These are phyloP conservation scores for Daubentonia madagascariensis DNA, from an alignment of 2,113 vertebrate species.

Conservation along the genomic window DNA sequence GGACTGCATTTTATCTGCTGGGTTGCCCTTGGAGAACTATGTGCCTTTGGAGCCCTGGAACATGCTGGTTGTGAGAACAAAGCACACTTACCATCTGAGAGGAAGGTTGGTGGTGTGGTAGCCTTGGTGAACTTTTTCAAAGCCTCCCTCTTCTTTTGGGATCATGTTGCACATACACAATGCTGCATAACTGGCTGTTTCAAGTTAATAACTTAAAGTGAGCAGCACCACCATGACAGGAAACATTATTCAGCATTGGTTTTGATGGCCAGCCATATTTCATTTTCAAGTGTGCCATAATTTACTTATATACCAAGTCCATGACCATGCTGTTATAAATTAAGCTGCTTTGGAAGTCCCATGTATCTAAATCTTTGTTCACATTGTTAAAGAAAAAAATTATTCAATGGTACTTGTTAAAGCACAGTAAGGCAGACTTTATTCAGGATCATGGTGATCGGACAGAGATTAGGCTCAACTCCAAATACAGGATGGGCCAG, in stretches of 20 bases:
- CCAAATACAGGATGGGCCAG: background rate
- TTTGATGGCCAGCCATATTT: background rate
- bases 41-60: background rate
- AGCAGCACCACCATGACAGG: background rate
- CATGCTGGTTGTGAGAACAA: background rate
- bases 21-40: background rate
- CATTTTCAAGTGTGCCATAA: background rate
- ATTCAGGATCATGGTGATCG: background rate
- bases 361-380: background rate
- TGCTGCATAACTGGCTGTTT: background rate
- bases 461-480: background rate
- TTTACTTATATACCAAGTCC: background rate
- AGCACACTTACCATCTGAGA: background rate
- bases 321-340: background rate
- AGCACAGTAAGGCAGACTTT: background rate
- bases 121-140: background rate
- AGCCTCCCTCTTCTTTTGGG: background rate
- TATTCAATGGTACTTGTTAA: background rate
- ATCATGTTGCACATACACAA: background rate
- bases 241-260: background rate
- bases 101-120: background rate
- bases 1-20: background rate
- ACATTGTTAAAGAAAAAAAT: background rate
- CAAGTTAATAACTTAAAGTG: background rate
- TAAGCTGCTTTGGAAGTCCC: constrained; percentile 20